Evolutionary conservation across 2,113 vertebrate genomes (phyloP).

Genomic region (Columba janthina): DNA sequence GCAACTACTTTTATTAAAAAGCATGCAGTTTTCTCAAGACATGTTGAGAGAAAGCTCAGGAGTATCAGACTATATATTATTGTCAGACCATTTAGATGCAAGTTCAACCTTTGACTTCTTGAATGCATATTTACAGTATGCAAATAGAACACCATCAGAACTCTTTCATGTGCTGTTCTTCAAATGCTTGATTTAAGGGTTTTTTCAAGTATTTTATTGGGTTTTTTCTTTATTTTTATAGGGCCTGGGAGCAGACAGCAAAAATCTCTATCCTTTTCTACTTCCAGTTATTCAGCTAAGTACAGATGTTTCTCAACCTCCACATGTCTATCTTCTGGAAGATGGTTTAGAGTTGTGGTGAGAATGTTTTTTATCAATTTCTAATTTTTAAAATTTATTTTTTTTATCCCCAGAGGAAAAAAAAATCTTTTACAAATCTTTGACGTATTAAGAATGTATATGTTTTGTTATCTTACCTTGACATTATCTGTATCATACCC

Average conservation of each 20-base stretch:
- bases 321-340: slow-evolving; percentile 97
- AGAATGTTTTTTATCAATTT: neutral
- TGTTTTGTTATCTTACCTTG: neutral
- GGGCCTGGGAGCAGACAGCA: slow-evolving; percentile 95
- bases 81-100: neutral
- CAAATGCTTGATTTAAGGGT: neutral
- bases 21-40: neutral
- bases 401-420: neutral
- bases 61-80: neutral
- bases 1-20: neutral
- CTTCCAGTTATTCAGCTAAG: slow-evolving; percentile 98
- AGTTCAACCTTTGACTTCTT: neutral
- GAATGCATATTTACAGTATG: neutral
- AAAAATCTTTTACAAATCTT: neutral
- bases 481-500: neutral
- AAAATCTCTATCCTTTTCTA: slow-evolving; percentile 95
- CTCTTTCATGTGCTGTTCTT: neutral
- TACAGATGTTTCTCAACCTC: slow-evolving; percentile 96
- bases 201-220: neutral
- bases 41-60: neutral
- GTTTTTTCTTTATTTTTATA: slow-evolving; percentile 65
- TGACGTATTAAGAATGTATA: neutral
- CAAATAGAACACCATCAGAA: neutral
- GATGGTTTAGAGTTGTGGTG: slow-evolving; percentile 98
- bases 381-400: neutral